phyloP scores from a whole-genome alignment of 2,113 vertebrate species.

The Chaetorhynchus papuensis region DNA sequence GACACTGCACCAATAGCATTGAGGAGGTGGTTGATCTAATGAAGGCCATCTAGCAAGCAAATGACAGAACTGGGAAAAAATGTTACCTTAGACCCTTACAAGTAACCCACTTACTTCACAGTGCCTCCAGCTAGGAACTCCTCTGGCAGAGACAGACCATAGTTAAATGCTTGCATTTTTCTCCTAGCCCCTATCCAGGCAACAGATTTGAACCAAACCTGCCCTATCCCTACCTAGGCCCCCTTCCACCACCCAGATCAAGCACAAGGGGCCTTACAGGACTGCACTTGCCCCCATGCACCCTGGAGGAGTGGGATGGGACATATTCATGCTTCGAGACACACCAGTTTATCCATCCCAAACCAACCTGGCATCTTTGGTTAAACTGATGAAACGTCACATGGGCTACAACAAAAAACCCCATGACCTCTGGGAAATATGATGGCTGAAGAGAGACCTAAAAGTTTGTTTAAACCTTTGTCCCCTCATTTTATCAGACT shows the following conservation, averaged over 20 bases:
- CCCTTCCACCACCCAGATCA: background rate
- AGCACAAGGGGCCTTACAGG: background rate
- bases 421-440: background rate
- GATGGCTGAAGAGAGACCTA: background rate
- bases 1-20: background rate
- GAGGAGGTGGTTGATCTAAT: background rate
- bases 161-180: background rate
- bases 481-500: background rate
- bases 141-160: background rate
- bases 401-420: background rate
- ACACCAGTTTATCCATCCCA: background rate
- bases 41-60: background rate
- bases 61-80: background rate
- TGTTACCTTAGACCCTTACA: background rate
- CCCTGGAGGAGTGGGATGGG: background rate
- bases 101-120: background rate
- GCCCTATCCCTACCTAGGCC: background rate
- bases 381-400: background rate
- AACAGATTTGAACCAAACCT: background rate
- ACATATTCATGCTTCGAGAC: accelerated
- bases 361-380: background rate
- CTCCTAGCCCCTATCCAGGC: background rate
- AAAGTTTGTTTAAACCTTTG: background rate
- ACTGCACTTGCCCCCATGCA: background rate
- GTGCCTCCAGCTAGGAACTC: background rate